Evolutionary conservation across 2,113 vertebrate genomes (phyloP).

Genomic region (Channa argus): DNA sequence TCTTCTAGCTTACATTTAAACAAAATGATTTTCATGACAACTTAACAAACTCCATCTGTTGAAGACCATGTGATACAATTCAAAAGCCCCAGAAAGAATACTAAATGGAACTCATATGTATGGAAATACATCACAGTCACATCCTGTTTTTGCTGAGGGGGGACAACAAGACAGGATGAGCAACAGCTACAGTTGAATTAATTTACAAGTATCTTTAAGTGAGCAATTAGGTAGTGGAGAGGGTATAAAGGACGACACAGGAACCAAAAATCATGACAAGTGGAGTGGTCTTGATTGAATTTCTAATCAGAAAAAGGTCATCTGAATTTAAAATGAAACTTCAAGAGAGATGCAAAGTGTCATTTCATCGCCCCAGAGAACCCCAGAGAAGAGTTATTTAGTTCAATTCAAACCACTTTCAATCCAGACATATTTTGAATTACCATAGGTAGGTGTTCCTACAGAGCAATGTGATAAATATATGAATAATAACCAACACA

Average conservation of each 20-base stretch:
- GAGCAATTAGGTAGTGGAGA: slow-evolving; percentile 12
- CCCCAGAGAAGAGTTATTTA: not conserved
- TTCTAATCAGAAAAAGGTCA: slow-evolving; percentile 1
- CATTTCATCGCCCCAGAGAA: slow-evolving; percentile 19
- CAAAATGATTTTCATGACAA: not conserved
- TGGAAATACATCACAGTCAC: not conserved
- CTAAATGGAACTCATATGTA: not conserved
- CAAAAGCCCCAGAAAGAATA: not conserved
- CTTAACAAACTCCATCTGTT: too few relatives aligned
- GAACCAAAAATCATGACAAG: slow-evolving; percentile 3
- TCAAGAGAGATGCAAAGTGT: slow-evolving; percentile 23
- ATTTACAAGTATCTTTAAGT: slow-evolving; percentile 22
- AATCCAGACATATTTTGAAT: not conserved
- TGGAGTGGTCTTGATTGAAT: slow-evolving; percentile 29
- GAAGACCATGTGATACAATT: not conserved
- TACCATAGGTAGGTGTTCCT: too few relatives aligned
- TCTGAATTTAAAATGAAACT: slow-evolving; percentile 38
- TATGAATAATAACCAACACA: not conserved
- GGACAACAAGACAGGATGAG: slow-evolving; percentile 14
- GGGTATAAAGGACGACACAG: slow-evolving; percentile 2
- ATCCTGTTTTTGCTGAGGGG: not conserved
- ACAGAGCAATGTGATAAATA: not conserved
- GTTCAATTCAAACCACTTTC: not conserved
- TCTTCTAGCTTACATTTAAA: slow-evolving; percentile 1
- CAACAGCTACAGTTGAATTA: slow-evolving; percentile 17